Percentiles rank a stretch among this genome's conserved stretches.
These are phyloP conservation scores for Coendou prehensilis DNA, from an alignment of 2,797 vertebrate species.

Conservation along the genomic window DNA sequence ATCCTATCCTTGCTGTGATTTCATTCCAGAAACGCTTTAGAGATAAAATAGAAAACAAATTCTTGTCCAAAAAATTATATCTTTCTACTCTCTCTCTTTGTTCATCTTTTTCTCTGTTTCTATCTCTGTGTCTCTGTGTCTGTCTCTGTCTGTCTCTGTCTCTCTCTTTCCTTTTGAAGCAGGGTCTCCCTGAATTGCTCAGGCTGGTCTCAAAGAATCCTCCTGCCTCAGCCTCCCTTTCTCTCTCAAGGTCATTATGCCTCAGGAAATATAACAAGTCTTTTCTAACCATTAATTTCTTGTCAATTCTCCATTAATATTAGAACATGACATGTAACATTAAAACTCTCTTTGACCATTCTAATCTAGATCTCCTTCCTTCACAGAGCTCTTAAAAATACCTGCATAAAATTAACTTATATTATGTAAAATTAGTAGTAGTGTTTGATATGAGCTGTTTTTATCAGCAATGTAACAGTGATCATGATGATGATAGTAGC, in stretches of 20 bases:
- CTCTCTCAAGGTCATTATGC: neutral
- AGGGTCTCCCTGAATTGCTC: neutral
- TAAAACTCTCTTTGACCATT: conserved; percentile 1
- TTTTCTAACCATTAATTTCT: conserved; percentile 52
- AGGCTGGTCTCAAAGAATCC: neutral
- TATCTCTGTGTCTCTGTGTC: neutral
- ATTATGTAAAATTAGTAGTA: neutral
- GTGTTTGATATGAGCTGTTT: neutral
- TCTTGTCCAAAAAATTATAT: neutral
- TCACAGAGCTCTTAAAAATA: neutral
- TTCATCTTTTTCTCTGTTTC: neutral
- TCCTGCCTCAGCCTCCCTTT: neutral
- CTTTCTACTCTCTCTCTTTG: neutral
- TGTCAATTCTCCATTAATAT: neutral
- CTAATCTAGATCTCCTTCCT: neutral
- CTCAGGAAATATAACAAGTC: neutral
- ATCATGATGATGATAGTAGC: neutral
- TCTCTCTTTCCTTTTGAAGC: neutral
- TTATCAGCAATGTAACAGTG: neutral
- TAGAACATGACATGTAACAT: neutral
- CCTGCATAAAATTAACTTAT: neutral
- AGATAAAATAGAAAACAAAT: conserved; percentile 55
- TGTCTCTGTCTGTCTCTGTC: neutral
- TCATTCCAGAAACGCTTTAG: conserved; percentile 34
- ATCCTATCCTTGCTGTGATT: neutral